These are phyloP conservation scores for Dolichotis patagonum DNA, from an alignment of 2,113 vertebrate species.

Conservation along the genomic window DNA sequence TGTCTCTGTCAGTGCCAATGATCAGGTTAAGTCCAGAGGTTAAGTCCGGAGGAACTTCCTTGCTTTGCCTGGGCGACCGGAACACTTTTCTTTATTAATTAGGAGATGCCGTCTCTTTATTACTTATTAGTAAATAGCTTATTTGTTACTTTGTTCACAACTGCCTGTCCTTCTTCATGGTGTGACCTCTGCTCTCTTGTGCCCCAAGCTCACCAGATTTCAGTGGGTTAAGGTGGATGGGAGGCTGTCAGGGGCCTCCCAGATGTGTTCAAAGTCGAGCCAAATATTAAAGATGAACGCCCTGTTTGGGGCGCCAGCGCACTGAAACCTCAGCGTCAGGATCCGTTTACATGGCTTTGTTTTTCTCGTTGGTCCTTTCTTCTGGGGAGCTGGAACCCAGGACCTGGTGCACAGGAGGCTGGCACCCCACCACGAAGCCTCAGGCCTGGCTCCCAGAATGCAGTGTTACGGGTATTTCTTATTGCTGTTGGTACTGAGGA, in stretches of 20 bases:
- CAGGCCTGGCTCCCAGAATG: background rate
- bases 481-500: too few species aligned
- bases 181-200: background rate
- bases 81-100: background rate
- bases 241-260: background rate
- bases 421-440: background rate
- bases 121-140: background rate
- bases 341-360: too few species aligned
- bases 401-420: background rate
- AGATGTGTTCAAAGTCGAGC: background rate
- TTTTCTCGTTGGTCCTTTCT: background rate
- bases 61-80: background rate
- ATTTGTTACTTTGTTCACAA: background rate
- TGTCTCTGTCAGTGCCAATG: background rate
- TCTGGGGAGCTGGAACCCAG: background rate
- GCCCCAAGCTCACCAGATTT: background rate
- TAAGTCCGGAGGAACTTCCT: background rate
- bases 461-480: too few species aligned
- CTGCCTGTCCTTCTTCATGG: background rate
- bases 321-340: background rate
- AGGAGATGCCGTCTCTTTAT: background rate
- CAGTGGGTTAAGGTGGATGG: too few species aligned
- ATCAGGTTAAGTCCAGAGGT: background rate
- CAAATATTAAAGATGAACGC: too few species aligned
- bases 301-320: background rate